Conservation (phyloP, 2,113 vertebrate species). For the Crotalus tigris region DNA sequence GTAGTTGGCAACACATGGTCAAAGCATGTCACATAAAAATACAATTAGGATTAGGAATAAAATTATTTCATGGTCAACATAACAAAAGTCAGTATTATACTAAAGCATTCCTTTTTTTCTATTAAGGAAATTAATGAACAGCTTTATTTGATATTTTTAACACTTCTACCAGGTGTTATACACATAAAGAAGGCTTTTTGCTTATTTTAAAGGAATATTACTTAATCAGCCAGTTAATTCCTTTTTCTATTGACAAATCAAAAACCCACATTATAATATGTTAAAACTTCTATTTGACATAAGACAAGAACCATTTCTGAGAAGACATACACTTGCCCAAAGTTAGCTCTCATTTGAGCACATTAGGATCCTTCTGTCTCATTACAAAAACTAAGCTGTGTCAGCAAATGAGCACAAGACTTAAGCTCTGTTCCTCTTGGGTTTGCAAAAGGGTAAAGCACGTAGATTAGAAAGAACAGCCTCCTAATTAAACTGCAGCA, state of each 20-base stretch:
- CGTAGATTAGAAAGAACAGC: slow-evolving; percentile 72
- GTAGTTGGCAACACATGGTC: not conserved
- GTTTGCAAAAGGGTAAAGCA: slow-evolving; percentile 76
- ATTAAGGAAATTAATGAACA: not conserved
- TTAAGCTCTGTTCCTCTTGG: slow-evolving; percentile 64
- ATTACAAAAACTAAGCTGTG: slow-evolving; percentile 70
- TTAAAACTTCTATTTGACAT: slow-evolving; percentile 42
- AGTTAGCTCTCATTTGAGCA: slow-evolving; percentile 53
- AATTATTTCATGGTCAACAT: not conserved
- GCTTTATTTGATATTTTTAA: not conserved
- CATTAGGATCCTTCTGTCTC: slow-evolving; percentile 56
- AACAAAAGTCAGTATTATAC: not conserved
- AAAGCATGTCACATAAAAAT: not conserved
- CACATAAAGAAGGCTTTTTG: not conserved
- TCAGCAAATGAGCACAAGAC: slow-evolving; percentile 77
- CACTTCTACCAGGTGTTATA: not conserved
- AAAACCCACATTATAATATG: slow-evolving; percentile 16
- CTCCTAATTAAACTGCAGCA: slow-evolving; percentile 80
- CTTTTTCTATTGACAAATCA: slow-evolving; percentile 32
- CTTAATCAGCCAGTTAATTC: slow-evolving; percentile 12
- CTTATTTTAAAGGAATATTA: not conserved
- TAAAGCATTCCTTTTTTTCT: not conserved
- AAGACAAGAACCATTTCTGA: slow-evolving; percentile 39
- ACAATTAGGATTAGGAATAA: not conserved
- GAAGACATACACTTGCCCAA: slow-evolving; percentile 48